Base-by-base conservation (phyloP, 1,140 invertebrate genomes). In the Hycleus phaleratus region DNA sequence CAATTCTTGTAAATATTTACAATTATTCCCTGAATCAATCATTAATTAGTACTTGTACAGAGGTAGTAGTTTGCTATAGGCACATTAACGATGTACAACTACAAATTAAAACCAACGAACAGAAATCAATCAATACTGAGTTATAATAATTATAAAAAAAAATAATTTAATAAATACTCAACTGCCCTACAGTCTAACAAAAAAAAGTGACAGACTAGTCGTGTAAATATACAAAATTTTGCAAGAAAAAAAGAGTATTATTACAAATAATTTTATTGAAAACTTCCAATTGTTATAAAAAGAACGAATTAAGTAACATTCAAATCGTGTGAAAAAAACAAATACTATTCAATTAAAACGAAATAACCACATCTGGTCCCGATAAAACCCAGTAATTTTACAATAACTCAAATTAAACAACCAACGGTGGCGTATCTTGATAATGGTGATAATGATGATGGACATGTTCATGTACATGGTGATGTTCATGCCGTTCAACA, bases 391-490 rank as follows among this genome's bases (percentile, higher is more conserved):
- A n/a, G n/a, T 43, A 44, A 45, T 11, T 38, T 24, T 11, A 32
- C 6, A 24, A 38, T 32, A 38, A 3, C 51, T 42, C 44, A 3
- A 42, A 26, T 45, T 45, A 53, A 38, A 73, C 71, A 43, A 75
- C 64, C 24, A 75, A 65, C 24, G 71, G 69, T 7, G 32, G 32
- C 12, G 71, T 65, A 49, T 77, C 74, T 56, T 81, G 76, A 70
- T 85, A 89, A 74, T 90, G 87, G 75, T 91, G 86, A 74, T 90
- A 89, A 67, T 91, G 87, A 74, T 90, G 87, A 71, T 91, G 88
- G 63, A 89, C 85, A 64, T 91, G 87, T 69, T 90, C 85, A 67
- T 91, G 87, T 54, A 90, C 82, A 70, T 90, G 87, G 68, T 82
- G 81, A 59, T 82, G 79, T 62, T 79, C 77, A 67, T 82, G 81